Evolutionary conservation across 92 coral and sea anemone species (phyloP).

Genomic region (Parazoanthus darwini): DNA sequence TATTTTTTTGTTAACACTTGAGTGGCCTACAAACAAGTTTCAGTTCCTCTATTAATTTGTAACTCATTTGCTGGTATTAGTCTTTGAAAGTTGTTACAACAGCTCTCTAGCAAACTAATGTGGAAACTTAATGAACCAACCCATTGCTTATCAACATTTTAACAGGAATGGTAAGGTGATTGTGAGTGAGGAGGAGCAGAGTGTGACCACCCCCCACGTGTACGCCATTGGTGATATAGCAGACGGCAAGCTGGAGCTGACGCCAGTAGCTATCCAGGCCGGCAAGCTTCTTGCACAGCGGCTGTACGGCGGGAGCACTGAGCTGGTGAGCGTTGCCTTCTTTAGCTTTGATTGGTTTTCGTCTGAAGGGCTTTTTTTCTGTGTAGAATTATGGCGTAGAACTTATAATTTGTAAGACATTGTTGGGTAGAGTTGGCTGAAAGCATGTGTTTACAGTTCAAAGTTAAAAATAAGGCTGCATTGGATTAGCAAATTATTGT

Average conservation of each 20-base stretch:
- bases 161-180: slow-evolving; percentile 87
- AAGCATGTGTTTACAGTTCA: too few species aligned
- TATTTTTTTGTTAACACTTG: too few species aligned
- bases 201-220: slow-evolving; percentile 75
- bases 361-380: neutral
- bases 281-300: slow-evolving; percentile 89
- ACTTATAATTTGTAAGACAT: too few species aligned
- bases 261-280: slow-evolving; percentile 98
- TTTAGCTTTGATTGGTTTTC: neutral
- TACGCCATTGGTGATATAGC: slow-evolving; percentile 88
- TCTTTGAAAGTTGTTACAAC: neutral
- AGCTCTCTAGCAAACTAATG: neutral
- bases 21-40: neutral
- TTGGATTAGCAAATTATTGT: too few species aligned
- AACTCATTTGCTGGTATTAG: too few species aligned
- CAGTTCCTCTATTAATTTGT: too few species aligned
- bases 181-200: slow-evolving; percentile 82
- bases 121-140: neutral
- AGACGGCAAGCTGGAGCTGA: slow-evolving; percentile 94
- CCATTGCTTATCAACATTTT: neutral
- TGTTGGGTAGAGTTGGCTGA: too few species aligned
- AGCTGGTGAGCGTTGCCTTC: slow-evolving; percentile 60
- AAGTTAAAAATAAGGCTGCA: too few species aligned
- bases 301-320: slow-evolving; percentile 67
- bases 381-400: too few species aligned